Percentiles rank a stretch among this genome's conserved stretches.
phyloP scores from a whole-genome alignment of 1,140 invertebrate species.

The Euschistus heros region DNA sequence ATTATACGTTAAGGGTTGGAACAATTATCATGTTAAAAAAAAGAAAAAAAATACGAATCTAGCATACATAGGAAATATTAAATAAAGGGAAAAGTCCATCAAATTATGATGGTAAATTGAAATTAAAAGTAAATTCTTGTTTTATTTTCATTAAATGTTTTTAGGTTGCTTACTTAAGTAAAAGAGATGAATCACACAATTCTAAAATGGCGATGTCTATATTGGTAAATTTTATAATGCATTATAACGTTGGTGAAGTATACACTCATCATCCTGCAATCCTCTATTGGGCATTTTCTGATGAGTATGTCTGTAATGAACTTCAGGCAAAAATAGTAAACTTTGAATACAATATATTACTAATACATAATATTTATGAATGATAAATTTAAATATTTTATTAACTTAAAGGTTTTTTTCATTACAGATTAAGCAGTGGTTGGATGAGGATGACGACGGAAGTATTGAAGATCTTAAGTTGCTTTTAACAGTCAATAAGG shows the following conservation, averaged over 20 bases:
- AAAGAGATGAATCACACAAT: neutral
- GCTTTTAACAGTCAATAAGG: neutral
- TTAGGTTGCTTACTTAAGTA: neutral
- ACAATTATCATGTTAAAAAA: no score
- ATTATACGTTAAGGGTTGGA: no score
- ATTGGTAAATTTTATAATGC: neutral
- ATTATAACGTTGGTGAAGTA: conserved; percentile 26
- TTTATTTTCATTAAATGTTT: neutral
- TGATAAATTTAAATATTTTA: no score
- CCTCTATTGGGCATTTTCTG: conserved; percentile 28
- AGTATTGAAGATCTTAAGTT: neutral
- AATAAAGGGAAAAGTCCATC: no score
- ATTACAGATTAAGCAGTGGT: neutral
- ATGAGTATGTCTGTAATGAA: conserved; percentile 16
- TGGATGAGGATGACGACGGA: neutral
- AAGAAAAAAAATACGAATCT: no score
- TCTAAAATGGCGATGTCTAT: neutral
- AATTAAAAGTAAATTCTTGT: neutral
- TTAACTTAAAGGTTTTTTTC: no score
- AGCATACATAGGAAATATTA: no score
- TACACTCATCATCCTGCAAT: conserved; percentile 33
- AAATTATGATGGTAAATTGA: no score
- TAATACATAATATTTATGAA: no score
- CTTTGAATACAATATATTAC: no score
- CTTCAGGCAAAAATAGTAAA: conserved; percentile 25